A percentile compares a stretch with the other conserved stretches of the same genome.
phyloP scores from a whole-genome alignment of 1,140 invertebrate species.

The Rhyzopertha dominica region DNA sequence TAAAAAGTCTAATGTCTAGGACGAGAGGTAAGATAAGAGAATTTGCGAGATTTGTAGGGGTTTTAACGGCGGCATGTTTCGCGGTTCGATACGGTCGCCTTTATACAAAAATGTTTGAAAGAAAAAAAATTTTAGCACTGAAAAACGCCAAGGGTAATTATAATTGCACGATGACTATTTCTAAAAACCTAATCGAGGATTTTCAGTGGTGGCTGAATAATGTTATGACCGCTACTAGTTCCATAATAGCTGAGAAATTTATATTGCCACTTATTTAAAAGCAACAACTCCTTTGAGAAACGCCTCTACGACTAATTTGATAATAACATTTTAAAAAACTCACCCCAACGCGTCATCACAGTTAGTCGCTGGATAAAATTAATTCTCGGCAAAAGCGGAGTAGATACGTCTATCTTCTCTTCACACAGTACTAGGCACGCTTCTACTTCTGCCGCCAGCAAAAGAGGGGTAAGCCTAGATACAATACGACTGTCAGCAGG shows the following conservation, averaged over 20 bases:
- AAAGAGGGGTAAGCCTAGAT: constrained; percentile 24
- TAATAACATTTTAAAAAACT: constrained; percentile 21
- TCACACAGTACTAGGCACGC: constrained; percentile 24
- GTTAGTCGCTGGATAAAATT: constrained; percentile 26
- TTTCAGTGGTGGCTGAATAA: constrained; percentile 31
- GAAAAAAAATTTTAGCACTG: no score
- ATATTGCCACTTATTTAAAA: constrained; percentile 2
- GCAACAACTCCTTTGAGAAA: neutral
- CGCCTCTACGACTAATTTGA: neutral
- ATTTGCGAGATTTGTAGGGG: no score
- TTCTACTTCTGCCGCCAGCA: constrained; percentile 22
- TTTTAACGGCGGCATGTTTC: no score
- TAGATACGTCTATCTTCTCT: constrained; percentile 19
- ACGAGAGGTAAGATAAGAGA: no score
- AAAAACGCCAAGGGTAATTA: no score
- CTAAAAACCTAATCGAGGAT: no score
- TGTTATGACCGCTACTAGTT: constrained; percentile 19
- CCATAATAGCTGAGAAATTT: constrained; percentile 17
- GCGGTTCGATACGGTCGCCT: no score
- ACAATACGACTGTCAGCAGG: constrained; percentile 26
- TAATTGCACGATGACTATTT: no score
- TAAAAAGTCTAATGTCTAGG: no score
- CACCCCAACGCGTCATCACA: constrained; percentile 17
- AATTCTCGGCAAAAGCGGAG: constrained; percentile 11
- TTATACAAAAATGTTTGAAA: no score